These are phyloP conservation scores for Drosophila villosipedis DNA, from an alignment of 2,888 invertebrate genomes.

Conservation along the genomic window DNA sequence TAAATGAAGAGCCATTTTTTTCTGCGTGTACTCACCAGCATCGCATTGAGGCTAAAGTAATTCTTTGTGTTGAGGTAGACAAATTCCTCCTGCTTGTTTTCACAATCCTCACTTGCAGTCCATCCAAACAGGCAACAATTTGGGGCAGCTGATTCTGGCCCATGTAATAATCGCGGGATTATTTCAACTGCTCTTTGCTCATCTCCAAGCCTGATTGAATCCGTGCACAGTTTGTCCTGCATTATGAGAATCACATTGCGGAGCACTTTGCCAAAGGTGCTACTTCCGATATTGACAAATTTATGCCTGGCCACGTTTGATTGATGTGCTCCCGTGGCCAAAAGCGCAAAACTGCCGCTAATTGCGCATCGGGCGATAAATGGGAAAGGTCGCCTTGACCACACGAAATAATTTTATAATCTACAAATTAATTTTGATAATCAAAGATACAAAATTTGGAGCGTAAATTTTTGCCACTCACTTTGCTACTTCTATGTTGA, in stretches of 20 bases:
- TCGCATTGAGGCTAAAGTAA: constrained; percentile 1
- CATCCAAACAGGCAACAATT: constrained; percentile 1
- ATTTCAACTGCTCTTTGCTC: neutral
- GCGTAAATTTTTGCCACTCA: neutral
- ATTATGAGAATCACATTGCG: no score
- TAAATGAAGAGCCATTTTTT: no score
- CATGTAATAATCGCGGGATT: neutral
- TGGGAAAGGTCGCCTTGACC: neutral
- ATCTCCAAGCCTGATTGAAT: neutral
- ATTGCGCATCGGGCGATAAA: neutral
- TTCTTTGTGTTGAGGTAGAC: neutral
- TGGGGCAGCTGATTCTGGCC: constrained; percentile 1
- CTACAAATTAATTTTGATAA: neutral
- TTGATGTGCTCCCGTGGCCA: no score
- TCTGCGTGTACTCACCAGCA: neutral
- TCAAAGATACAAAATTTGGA: neutral
- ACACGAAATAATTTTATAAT: neutral
- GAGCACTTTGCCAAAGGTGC: no score
- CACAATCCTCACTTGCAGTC: neutral
- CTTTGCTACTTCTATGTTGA: neutral
- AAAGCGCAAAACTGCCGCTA: neutral
- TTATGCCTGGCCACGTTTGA: no score
- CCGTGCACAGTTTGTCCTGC: no score
- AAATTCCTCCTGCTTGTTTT: constrained; percentile 1
- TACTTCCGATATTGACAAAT: no score